Percentiles rank a stretch among this genome's conserved stretches.
phyloP scores from a whole-genome alignment of 2,888 invertebrate species.

The Drosophila kuntzei region DNA sequence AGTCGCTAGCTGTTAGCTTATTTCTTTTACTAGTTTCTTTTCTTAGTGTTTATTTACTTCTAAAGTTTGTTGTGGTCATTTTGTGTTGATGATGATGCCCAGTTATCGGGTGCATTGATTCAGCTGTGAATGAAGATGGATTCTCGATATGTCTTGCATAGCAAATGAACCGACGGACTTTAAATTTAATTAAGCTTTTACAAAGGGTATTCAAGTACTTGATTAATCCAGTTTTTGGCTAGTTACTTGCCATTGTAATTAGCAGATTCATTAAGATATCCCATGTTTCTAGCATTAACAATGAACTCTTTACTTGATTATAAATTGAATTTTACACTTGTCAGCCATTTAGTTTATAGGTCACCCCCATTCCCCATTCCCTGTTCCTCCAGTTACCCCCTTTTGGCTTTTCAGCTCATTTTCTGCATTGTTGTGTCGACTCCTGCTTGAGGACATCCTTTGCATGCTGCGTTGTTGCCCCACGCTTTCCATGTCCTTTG shows the following conservation, averaged over 20 bases:
- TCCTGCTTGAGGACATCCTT: constrained; percentile 23
- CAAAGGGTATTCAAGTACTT: neutral
- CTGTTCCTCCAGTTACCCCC: neutral
- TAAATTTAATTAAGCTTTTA: neutral
- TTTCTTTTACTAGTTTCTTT: constrained; percentile 16
- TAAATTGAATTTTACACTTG: constrained; percentile 48
- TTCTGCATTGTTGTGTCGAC: constrained; percentile 20
- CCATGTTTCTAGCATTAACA: constrained; percentile 25
- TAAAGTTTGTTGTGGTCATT: constrained; percentile 57
- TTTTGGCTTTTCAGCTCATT: neutral
- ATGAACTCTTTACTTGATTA: constrained; percentile 44
- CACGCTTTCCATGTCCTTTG: constrained; percentile 49
- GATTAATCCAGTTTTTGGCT: constrained; percentile 8
- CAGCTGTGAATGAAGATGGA: constrained; percentile 49
- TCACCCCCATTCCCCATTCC: no score
- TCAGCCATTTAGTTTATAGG: constrained; percentile 48
- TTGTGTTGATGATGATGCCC: constrained; percentile 22
- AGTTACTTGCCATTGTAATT: constrained; percentile 50
- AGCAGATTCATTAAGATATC: constrained; percentile 49
- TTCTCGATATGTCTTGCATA: constrained; percentile 8
- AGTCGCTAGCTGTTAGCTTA: constrained; percentile 48
- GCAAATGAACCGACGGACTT: neutral
- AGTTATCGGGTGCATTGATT: constrained; percentile 36
- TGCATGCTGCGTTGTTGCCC: constrained; percentile 19
- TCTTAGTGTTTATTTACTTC: constrained; percentile 43